Evolutionary conservation across 2,113 vertebrate genomes (phyloP).

Genomic region (Mungos mungo): DNA sequence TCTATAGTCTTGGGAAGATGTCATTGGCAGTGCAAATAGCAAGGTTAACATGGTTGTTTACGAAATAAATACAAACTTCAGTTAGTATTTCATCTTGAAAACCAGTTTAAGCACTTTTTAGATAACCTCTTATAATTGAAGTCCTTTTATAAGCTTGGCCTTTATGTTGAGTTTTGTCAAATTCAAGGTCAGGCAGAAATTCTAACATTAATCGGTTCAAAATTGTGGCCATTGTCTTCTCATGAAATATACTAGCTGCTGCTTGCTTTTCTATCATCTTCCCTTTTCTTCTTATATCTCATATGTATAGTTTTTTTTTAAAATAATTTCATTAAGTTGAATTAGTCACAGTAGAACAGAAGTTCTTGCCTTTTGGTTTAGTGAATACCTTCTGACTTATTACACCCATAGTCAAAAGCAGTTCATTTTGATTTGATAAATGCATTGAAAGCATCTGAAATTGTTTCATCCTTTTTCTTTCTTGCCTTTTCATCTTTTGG

Average conservation of each 20-base stretch:
- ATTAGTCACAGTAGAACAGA: constrained; percentile 80
- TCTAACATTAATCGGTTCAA: constrained; percentile 79
- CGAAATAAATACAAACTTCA: constrained; percentile 87
- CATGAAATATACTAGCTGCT: constrained; percentile 67
- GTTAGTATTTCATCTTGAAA: constrained; percentile 88
- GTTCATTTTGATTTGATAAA: constrained; percentile 84
- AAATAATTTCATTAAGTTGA: constrained; percentile 73
- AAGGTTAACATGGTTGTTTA: constrained; percentile 87
- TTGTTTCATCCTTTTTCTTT: constrained; percentile 81
- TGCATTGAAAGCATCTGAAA: constrained; percentile 81
- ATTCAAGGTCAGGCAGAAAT: constrained; percentile 86
- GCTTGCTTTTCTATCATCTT: constrained; percentile 49
- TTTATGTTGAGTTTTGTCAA: constrained; percentile 82
- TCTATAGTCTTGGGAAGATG: constrained; percentile 84
- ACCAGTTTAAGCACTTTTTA: constrained; percentile 83
- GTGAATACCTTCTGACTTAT: constrained; percentile 80
- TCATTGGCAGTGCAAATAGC: constrained; percentile 86
- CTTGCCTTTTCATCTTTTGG: constrained; percentile 82
- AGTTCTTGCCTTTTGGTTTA: constrained; percentile 81
- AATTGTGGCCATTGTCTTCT: constrained; percentile 77
- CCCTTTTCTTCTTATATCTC: constrained; percentile 56
- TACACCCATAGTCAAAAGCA: constrained; percentile 81
- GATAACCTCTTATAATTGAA: constrained; percentile 87
- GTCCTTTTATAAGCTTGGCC: constrained; percentile 82
- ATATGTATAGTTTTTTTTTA: constrained; percentile 30